Conservation (phyloP, 2,113 vertebrate genomes). For the Cynopterus brachyotis region DNA sequence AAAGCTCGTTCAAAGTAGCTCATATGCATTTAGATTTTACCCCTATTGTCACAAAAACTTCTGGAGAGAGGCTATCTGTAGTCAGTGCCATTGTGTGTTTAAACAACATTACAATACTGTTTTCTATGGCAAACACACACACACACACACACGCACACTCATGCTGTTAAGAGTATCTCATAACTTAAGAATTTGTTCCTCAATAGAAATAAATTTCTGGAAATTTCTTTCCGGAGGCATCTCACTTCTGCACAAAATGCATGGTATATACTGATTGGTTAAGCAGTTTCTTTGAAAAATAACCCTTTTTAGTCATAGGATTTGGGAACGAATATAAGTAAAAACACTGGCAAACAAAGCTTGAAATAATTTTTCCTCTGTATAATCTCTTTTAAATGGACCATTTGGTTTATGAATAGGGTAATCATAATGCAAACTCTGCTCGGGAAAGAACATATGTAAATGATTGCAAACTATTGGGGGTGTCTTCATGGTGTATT, state of each 20-base stretch:
- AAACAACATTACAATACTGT: neutral
- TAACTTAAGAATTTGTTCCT: neutral
- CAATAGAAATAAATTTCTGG: neutral
- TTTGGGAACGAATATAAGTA: neutral
- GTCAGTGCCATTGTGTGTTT: neutral
- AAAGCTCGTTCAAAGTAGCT: neutral
- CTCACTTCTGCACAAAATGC: neutral
- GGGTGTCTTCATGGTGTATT: neutral
- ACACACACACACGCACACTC: too few relatives aligned
- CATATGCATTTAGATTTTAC: neutral
- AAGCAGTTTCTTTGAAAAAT: constrained; percentile 22
- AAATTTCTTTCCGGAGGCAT: neutral
- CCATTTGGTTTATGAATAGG: constrained; percentile 31
- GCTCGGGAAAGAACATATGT: constrained; percentile 36
- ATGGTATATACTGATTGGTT: neutral
- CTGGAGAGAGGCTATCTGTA: neutral
- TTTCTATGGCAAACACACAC: neutral
- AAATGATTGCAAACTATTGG: neutral
- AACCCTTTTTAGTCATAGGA: neutral
- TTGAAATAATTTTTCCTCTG: constrained; percentile 36
- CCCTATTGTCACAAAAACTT: neutral
- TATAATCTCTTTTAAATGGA: neutral
- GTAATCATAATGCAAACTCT: neutral
- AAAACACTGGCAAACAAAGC: constrained; percentile 34
- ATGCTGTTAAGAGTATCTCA: neutral